These are phyloP conservation scores for Charaxes varanes DNA, from an alignment of 1,140 invertebrate species.

Conservation along the genomic window DNA sequence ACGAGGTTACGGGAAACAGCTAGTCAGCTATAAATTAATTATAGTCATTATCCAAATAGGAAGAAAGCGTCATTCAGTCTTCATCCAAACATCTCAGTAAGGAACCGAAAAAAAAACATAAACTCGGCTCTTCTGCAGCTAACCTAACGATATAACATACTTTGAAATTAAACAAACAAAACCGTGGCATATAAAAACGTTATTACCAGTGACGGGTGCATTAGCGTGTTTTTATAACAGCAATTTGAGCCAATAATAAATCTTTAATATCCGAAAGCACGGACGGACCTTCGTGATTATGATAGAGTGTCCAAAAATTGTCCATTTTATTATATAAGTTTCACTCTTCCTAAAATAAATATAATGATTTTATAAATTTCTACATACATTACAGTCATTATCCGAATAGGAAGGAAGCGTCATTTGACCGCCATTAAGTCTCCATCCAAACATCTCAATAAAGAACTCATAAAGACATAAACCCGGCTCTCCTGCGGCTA, in stretches of 20 bases:
- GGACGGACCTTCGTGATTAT: too few relatives aligned
- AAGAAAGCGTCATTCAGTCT: too few relatives aligned
- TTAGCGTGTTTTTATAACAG: conserved; percentile 40
- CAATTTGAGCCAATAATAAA: too few relatives aligned
- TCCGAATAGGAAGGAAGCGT: neutral
- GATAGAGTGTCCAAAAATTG: too few relatives aligned
- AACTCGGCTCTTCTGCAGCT: conserved; percentile 61
- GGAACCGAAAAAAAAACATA: conserved; percentile 60
- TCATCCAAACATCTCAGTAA: conserved; percentile 7
- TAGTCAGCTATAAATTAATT: too few relatives aligned
- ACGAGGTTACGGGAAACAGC: too few relatives aligned
- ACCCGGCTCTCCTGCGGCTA: conserved; percentile 56
- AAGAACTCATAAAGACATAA: conserved; percentile 54
- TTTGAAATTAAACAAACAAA: conserved; percentile 66
- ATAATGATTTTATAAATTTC: too few relatives aligned
- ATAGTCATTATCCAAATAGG: neutral
- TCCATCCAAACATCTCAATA: conserved; percentile 9
- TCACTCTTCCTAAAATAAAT: too few relatives aligned
- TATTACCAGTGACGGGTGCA: conserved; percentile 49
- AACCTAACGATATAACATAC: conserved; percentile 57
- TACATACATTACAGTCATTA: neutral
- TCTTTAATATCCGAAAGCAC: too few relatives aligned
- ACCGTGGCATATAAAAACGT: conserved; percentile 27
- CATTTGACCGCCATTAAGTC: too few relatives aligned
- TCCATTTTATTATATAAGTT: too few relatives aligned